Evolutionary conservation across 2,797 vertebrate species (phyloP).

Genomic region (Ceyx erithaca): DNA sequence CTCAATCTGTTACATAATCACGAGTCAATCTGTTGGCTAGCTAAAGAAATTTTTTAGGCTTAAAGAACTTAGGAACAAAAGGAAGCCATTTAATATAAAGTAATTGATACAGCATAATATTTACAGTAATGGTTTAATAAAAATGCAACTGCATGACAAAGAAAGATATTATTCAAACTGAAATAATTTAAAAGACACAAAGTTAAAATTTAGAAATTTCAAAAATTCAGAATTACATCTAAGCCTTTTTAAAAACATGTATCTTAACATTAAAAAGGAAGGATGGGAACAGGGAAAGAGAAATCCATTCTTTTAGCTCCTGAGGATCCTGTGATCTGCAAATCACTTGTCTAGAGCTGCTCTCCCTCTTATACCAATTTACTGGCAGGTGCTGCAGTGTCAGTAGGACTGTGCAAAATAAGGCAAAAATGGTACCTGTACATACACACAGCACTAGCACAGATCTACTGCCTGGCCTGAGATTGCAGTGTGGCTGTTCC

Average conservation of each 20-base stretch:
- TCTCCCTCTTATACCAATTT: neutral
- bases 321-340: neutral
- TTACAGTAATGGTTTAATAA: conserved; percentile 8
- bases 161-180: neutral
- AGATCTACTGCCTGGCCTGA: neutral
- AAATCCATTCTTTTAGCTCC: neutral
- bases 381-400: neutral
- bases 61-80: conserved; percentile 19
- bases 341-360: neutral
- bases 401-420: neutral
- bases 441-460: accelerated
- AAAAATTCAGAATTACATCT: neutral
- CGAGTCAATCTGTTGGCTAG: conserved; percentile 54
- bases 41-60: conserved; percentile 14
- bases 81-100: neutral
- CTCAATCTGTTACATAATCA: conserved; percentile 64
- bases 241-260: neutral
- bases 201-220: neutral
- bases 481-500: neutral
- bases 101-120: neutral
- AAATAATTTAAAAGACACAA: neutral
- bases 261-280: neutral
- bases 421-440: neutral
- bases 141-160: neutral
- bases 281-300: neutral